Evolutionary conservation across 2,113 vertebrate species (phyloP).

Genomic region (Chaetorhynchus papuensis): DNA sequence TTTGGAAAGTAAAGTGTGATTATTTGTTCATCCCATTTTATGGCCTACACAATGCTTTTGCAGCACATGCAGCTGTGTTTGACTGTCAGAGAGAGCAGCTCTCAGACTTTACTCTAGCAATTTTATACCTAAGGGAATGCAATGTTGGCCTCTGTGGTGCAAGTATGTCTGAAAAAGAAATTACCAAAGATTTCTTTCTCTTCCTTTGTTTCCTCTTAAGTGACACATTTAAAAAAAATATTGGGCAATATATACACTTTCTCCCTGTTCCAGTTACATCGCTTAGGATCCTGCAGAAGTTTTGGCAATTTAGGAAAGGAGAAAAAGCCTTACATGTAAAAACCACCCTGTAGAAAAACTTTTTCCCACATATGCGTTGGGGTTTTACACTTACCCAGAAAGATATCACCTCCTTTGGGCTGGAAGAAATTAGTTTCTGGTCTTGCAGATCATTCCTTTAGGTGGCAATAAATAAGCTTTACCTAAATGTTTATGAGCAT

Average conservation of each 20-base stretch:
- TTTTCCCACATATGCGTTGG: not conserved
- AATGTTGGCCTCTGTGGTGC: not conserved
- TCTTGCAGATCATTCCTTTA: not conserved
- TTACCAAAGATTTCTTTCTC: not conserved
- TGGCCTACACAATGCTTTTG: not conserved
- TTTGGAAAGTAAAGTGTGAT: conserved; percentile 39
- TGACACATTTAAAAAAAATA: not conserved
- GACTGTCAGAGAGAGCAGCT: not conserved
- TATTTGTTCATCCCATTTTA: conserved; percentile 4
- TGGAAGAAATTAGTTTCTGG: not conserved
- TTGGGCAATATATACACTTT: not conserved
- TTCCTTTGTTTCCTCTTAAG: not conserved
- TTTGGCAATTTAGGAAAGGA: not conserved
- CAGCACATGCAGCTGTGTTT: not conserved
- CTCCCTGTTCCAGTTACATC: not conserved
- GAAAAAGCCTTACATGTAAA: not conserved
- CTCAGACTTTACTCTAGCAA: not conserved
- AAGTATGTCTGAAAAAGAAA: not conserved
- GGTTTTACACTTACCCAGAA: not conserved
- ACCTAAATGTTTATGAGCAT: not conserved
- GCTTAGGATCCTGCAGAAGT: not conserved
- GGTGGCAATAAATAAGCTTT: not conserved
- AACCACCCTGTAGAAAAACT: not conserved
- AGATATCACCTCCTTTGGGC: not conserved
- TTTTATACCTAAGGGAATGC: not conserved